A percentile compares a stretch with the other conserved stretches of the same genome.
These are phyloP conservation scores for Abramis brama DNA, from an alignment of 2,113 vertebrate genomes.

Conservation along the genomic window DNA sequence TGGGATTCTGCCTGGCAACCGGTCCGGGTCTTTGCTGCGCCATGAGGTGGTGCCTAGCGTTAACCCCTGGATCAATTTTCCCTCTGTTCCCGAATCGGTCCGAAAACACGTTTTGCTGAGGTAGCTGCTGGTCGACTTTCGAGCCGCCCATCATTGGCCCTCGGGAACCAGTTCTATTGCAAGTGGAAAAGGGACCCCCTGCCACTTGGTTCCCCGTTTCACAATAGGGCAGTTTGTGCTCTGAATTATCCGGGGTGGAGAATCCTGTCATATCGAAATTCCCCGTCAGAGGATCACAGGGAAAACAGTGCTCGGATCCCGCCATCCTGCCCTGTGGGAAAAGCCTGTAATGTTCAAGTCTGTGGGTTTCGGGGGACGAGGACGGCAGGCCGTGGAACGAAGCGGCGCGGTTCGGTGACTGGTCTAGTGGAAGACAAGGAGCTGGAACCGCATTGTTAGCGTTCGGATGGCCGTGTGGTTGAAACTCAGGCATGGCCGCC, in stretches of 20 bases:
- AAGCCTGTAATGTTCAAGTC: constrained; percentile 81
- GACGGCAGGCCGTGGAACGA: constrained; percentile 93
- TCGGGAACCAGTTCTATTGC: constrained; percentile 74
- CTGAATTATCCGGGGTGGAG: constrained; percentile 78
- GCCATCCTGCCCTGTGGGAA: constrained; percentile 77
- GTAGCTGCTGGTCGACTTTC: constrained; percentile 78
- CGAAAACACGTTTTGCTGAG: constrained; percentile 79
- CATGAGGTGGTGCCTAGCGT: constrained; percentile 77
- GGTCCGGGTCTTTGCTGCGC: constrained; percentile 75
- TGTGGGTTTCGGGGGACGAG: constrained; percentile 87
- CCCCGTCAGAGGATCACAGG: constrained; percentile 76
- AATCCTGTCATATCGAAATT: constrained; percentile 83
- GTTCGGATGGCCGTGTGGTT: constrained; percentile 83
- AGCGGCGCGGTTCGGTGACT: constrained; percentile 94
- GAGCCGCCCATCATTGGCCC: constrained; percentile 77
- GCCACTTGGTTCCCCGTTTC: constrained; percentile 71
- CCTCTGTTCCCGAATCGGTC: constrained; percentile 81
- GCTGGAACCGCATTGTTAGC: constrained; percentile 89
- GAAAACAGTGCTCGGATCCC: constrained; percentile 84
- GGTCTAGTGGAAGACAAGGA: constrained; percentile 93
- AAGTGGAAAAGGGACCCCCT: constrained; percentile 71
- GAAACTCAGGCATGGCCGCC: constrained; percentile 88
- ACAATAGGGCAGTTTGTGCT: constrained; percentile 74
- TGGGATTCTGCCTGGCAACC: constrained; percentile 82
- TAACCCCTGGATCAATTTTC: constrained; percentile 80